These are phyloP conservation scores for Hucho hucho DNA, from an alignment of 2,113 vertebrate species.

Conservation along the genomic window DNA sequence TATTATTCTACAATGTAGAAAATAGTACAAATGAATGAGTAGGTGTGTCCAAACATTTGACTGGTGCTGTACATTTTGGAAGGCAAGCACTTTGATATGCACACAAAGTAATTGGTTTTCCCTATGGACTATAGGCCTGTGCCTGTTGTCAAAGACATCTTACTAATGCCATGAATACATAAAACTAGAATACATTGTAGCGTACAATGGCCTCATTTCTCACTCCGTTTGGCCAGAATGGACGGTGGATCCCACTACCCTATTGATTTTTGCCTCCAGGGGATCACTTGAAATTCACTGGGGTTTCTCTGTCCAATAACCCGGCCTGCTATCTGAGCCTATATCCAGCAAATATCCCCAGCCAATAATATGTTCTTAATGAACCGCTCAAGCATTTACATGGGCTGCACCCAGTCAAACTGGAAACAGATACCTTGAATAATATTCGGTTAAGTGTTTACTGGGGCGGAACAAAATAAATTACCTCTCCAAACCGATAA, in stretches of 20 bases:
- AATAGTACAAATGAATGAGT: no score
- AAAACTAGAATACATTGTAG: background rate
- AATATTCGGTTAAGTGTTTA: constrained; percentile 68
- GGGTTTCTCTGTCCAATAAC: constrained; percentile 53
- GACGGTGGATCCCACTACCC: constrained; percentile 47
- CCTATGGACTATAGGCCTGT: no score
- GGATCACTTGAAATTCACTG: constrained; percentile 45
- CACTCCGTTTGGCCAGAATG: constrained; percentile 24
- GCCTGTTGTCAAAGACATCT: no score
- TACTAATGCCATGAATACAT: background rate
- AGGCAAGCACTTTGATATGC: no score
- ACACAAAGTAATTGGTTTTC: no score
- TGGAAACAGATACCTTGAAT: constrained; percentile 40
- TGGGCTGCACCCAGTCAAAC: constrained; percentile 14
- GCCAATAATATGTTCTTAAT: constrained; percentile 50
- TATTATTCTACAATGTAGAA: no score
- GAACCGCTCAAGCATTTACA: constrained; percentile 55
- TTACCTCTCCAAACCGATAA: constrained; percentile 69
- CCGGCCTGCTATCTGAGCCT: constrained; percentile 58
- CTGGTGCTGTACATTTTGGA: no score
- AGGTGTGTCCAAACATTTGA: no score
- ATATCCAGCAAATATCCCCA: constrained; percentile 31
- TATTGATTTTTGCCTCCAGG: constrained; percentile 66
- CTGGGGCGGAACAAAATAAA: constrained; percentile 71
- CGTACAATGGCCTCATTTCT: background rate